phyloP scores from a whole-genome alignment of 2,888 invertebrate genomes.

The Tenthredo notha region DNA sequence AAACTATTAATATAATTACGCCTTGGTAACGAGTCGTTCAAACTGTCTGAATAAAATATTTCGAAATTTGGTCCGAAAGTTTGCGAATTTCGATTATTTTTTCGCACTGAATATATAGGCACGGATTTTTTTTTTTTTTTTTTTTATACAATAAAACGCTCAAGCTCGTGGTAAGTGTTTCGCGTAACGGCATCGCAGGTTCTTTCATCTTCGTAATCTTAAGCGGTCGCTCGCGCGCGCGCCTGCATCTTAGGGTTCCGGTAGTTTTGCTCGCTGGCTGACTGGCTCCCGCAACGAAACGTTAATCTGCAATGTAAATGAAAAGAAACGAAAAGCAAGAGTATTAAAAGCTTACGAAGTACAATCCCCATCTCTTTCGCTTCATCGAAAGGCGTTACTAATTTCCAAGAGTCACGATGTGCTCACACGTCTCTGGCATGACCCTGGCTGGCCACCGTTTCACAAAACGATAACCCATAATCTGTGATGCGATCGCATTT shows the following conservation, averaged over 20 bases:
- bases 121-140: not conserved
- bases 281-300: constrained; percentile 34
- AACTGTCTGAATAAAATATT: not conserved
- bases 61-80: not conserved
- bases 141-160: not conserved
- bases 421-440: not conserved
- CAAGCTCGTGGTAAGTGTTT: not conserved
- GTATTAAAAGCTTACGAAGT: constrained; percentile 46
- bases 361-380: not conserved
- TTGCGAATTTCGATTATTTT: not conserved
- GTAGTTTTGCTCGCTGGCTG: not conserved
- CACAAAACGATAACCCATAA: not conserved
- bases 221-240: constrained; percentile 10
- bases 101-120: not conserved
- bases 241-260: not conserved
- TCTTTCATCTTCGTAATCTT: constrained; percentile 32
- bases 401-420: constrained; percentile 27
- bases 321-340: constrained; percentile 10
- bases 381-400: constrained; percentile 27
- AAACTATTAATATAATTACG: not conserved
- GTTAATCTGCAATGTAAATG: constrained; percentile 44
- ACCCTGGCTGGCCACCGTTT: not conserved
- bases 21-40: not conserved
- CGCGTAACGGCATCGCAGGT: constrained; percentile 9
- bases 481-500: constrained; percentile 1